Base-by-base conservation (phyloP, 2,113 vertebrate genomes). In the Malurus elegans region DNA sequence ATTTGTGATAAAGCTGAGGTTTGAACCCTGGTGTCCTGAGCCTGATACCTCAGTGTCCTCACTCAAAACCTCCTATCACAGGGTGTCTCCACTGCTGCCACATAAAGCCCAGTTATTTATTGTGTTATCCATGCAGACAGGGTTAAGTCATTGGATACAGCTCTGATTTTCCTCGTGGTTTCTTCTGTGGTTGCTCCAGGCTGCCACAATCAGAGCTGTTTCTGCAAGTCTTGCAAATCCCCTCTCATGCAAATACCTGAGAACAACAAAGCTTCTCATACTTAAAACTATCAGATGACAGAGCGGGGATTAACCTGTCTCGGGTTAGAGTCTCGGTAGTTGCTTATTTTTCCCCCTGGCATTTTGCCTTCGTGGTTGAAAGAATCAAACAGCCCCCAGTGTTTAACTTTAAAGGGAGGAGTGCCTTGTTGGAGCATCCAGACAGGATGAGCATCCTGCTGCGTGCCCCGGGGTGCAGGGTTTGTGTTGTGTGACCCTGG, bases 221-320 rank as follows among this genome's bases (percentile, higher is more conserved):
- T 69, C 84, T 89, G 42, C 82, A 80, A 48, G 47, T 44, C 79
- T 44, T 84, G 38, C n/a, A 91, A 92, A 93, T 93, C 88, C 65
- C 69, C 86, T 81, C 76, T 94, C 69, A 36, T 78, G 54, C 88
- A 93, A 96, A 92, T 91, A 91, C 69, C 76, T 48, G 69, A 86
- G 86, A 91, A 71, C 60, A 89, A 9, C 65, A 94, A 86, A 92
- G 83, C 75, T 84, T 71, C 72, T 78, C 72, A 60, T 74, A 6
- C 51, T 78, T 95, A 74, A 71, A 48, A 9, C 60, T 70, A 32
- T 95, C 69, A 91, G 71, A 69, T 83, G 85, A 71, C 81, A 70
- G 40, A 70, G 69, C 45, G 54, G 40, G 79, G 56, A 78, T 94
- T 94, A 90, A 51, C 56, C 12, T 29, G 4, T 92, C 88, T 88